Base-by-base conservation (phyloP, 1,140 invertebrate species). In the Drosophila athabasca region DNA sequence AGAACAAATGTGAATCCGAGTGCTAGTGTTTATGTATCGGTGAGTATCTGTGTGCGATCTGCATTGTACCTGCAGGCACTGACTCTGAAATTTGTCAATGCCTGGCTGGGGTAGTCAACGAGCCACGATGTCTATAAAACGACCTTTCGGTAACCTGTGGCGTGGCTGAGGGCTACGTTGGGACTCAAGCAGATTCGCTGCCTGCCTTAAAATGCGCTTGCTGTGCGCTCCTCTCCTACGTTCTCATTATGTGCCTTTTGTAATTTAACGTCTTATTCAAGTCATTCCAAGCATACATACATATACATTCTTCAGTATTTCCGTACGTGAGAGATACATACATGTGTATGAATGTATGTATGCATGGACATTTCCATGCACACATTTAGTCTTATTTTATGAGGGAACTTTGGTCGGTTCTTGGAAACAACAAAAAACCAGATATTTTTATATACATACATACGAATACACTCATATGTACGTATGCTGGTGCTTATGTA, bases 261-360 rank as follows among this genome's bases (percentile, higher is more conserved):
- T 77, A 69, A 74, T 77, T 85, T 81, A 81, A 85, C 82, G 73
- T 81, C 77, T 85, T 81, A 81, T 79, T 83, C 80, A 84, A 83
- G 80, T 69, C 69, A 76, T 77, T 72, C 55, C 69, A 45, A 61
- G 58, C 60, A 50, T 58, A 57, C 53, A 26, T 19, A 50, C 6
- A 19, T 39, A 51, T n/a, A 26, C 3, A 26, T 26, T 26, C 24
- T 26, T 26, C 24, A 5, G 48, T n/a, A 26, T 39, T 3, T 35
- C 58, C 31, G 44, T 24, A 41, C 11, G 11, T 11, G 35, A 39
- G 3, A 39, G 35, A 39, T 26, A 43, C 17, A 54, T 60, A 57
- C 41, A 26, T 26, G 67, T 41, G n/a, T 57, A 39, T 58, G 11
- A 24, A 62, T 44, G 15, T 35, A 64, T 65, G 22, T 31, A 57